phyloP scores from a whole-genome alignment of 30 jellyfish, hydroid and myxozoan species.

The Sanderia malayensis region DNA sequence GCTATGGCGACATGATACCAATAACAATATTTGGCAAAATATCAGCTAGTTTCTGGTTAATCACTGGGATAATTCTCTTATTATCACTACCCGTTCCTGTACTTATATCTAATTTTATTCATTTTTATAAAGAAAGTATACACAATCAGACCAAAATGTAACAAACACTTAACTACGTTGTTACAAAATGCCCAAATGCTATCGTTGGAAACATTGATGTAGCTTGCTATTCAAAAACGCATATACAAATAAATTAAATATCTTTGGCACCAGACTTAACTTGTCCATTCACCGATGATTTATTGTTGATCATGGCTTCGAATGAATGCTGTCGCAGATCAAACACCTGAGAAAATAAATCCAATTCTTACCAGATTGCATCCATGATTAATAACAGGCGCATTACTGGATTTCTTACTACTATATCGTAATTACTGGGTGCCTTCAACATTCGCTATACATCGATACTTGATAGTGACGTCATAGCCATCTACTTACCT shows the following conservation, averaged over 20 bases:
- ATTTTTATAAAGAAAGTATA: conserved; percentile 21
- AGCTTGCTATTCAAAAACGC: too few species aligned
- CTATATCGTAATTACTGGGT: too few species aligned
- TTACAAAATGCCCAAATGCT: too few species aligned
- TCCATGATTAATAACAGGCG: too few species aligned
- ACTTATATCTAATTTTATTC: conserved; percentile 38
- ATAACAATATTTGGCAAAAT: conserved; percentile 46
- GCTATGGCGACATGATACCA: conserved; percentile 72
- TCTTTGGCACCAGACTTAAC: background rate
- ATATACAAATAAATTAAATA: background rate
- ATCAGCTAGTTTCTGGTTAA: conserved; percentile 35
- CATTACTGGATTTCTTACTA: too few species aligned
- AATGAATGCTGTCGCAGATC: background rate
- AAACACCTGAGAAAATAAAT: background rate
- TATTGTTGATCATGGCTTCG: background rate
- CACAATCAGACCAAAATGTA: too few species aligned
- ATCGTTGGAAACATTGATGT: too few species aligned
- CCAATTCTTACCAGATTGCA: too few species aligned
- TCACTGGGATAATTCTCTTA: conserved; percentile 44
- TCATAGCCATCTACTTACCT: conserved; percentile 58
- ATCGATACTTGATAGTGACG: too few species aligned
- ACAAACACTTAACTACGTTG: too few species aligned
- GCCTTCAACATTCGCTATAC: too few species aligned
- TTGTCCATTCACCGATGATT: background rate
- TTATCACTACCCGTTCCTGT: conserved; percentile 66